phyloP scores from a whole-genome alignment of 2,113 vertebrate genomes.

The Mesoclemmys tuberculata region DNA sequence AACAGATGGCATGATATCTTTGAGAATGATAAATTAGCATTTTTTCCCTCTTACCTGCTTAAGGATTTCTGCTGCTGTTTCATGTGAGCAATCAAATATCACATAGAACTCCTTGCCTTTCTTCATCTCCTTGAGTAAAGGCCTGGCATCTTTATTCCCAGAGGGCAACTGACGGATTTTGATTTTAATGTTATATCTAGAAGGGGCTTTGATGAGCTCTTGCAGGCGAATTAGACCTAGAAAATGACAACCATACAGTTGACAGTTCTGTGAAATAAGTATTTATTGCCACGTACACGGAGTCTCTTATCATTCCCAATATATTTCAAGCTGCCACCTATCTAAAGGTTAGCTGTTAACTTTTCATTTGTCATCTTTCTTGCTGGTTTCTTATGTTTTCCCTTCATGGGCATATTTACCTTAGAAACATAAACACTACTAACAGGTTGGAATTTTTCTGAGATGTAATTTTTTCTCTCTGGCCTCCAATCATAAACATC shows the following conservation, averaged over 20 bases:
- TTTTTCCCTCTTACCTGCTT: slow-evolving; percentile 88
- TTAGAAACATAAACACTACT: slow-evolving; percentile 16
- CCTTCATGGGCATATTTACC: neutral
- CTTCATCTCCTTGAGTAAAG: slow-evolving; percentile 98
- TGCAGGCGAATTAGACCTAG: slow-evolving; percentile 96
- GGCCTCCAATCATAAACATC: neutral
- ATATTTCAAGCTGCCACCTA: neutral
- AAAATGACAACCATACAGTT: slow-evolving; percentile 51
- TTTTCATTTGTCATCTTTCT: slow-evolving; percentile 14
- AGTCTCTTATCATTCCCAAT: neutral
- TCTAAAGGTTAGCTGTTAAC: slow-evolving; percentile 3
- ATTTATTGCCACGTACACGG: slow-evolving; percentile 27
- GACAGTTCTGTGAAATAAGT: neutral
- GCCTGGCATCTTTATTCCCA: slow-evolving; percentile 93
- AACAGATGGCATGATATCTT: neutral
- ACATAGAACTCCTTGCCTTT: slow-evolving; percentile 96
- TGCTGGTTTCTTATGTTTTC: neutral
- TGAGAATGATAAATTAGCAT: neutral
- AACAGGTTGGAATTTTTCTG: neutral
- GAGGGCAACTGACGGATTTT: slow-evolving; percentile 96
- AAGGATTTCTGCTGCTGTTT: slow-evolving; percentile 91
- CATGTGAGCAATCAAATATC: slow-evolving; percentile 96
- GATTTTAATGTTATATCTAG: slow-evolving; percentile 97
- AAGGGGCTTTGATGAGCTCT: slow-evolving; percentile 99
- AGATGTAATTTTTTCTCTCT: neutral